phyloP scores from a whole-genome alignment of 2,888 invertebrate genomes.

The Drosophila kambysellisi region DNA sequence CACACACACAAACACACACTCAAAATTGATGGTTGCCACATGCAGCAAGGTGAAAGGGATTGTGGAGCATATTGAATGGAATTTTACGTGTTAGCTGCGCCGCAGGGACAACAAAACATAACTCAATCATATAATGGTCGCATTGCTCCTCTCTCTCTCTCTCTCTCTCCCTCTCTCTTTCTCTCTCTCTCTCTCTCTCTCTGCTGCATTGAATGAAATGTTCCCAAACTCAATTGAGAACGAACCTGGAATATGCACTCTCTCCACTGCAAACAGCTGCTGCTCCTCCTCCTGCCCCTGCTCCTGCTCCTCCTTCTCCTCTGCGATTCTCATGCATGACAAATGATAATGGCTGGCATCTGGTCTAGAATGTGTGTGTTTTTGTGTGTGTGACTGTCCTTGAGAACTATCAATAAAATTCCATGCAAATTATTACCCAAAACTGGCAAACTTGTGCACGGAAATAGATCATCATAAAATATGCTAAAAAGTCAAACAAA shows the following conservation, averaged over 20 bases:
- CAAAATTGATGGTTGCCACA: slow-evolving; percentile 53
- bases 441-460: slow-evolving; percentile 12
- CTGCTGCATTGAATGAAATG: slow-evolving; percentile 63
- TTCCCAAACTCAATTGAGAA: slow-evolving; percentile 60
- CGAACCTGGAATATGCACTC: slow-evolving; percentile 57
- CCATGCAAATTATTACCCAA: slow-evolving; percentile 29
- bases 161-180: background rate
- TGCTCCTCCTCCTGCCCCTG: background rate
- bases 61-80: slow-evolving; percentile 29
- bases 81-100: slow-evolving; percentile 65
- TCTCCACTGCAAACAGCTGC: slow-evolving; percentile 11
- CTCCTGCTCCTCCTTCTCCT: slow-evolving; percentile 3
- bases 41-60: slow-evolving; percentile 16
- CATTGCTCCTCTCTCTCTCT: slow-evolving; percentile 25
- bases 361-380: slow-evolving; percentile 14
- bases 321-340: slow-evolving; percentile 55
- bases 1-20: slow-evolving; percentile 5
- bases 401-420: slow-evolving; percentile 53
- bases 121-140: slow-evolving; percentile 68
- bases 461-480: background rate
- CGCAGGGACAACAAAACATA: slow-evolving; percentile 68
- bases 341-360: slow-evolving; percentile 63
- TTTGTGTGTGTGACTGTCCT: slow-evolving; percentile 15
- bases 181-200: no score
- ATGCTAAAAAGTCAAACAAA: background rate